Evolutionary conservation across 64 coral and sea anemone species (phyloP), one percentile per base, ranked within the genome.

Genomic region (Montipora cactus): DNA sequence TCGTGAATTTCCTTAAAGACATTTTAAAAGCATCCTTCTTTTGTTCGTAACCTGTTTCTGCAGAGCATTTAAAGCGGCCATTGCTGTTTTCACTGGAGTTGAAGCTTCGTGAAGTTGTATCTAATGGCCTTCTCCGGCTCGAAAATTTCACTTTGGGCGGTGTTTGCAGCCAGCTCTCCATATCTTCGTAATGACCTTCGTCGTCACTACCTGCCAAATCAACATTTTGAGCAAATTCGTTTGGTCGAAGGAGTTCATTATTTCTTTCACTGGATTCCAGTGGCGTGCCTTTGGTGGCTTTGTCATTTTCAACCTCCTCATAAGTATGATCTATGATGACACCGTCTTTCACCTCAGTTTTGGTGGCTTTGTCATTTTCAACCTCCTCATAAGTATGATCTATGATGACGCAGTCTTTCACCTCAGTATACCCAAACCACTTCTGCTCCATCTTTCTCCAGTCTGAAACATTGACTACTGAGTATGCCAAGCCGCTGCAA

Each of bases 381-480:
- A 21, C 20, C 14, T 18, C 18, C 20, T 22, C 68, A 71, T 23
- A 2, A 71, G 8, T 23, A 22, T 23, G 5, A 71, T 1, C 68
- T 23, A 23, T 21, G 68, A 23, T 21, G 8, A 25, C 67, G 67
- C 8, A 10, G 4, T 23, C 59, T 57, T 57, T 57, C n/a, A 74
- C 28, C 4, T 74, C 71, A 74, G 28, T 18, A 6, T 74, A 74
- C 71, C 0, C 19, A 23, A 18, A 37, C 3, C 59, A 28, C 4
- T n/a, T 71, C 7, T 82, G 23, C 11, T 70, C 62, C 8, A 70
- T 19, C 2, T 47, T 47, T 21, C 13, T 50, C 82, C 82, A 85
- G 64, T 85, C 66, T 19, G 62, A 49, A 9, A 85, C 44, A 21
- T 85, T 44, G 46, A 85, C 82, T 22, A 85, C 82, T 49, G 16